Evolutionary conservation across 2,888 invertebrate genomes (phyloP).

Genomic region (Macrostomum cliftonense): DNA sequence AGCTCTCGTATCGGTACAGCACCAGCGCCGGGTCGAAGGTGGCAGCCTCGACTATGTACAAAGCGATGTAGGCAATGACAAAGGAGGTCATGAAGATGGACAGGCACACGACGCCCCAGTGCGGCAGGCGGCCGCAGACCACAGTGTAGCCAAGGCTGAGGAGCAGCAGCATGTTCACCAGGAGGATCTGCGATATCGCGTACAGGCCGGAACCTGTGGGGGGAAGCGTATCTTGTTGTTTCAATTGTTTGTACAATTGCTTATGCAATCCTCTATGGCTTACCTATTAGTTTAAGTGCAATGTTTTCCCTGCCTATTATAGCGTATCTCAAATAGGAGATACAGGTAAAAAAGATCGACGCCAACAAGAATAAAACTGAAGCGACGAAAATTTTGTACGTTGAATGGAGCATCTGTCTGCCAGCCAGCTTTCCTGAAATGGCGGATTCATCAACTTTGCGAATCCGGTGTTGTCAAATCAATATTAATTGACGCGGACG

Average conservation of each 20-base stretch:
- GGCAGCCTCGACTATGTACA: background rate
- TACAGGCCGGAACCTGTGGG: background rate
- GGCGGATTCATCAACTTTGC: too few species aligned
- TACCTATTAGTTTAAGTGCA: slow-evolving; percentile 37
- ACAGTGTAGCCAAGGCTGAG: background rate
- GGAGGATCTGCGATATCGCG: background rate
- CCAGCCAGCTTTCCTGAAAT: slow-evolving; percentile 52
- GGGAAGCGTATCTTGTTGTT: too few species aligned
- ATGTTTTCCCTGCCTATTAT: slow-evolving; percentile 50
- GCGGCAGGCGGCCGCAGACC: background rate
- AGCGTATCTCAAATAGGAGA: slow-evolving; percentile 59
- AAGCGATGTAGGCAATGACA: background rate
- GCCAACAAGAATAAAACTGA: slow-evolving; percentile 51
- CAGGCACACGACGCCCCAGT: background rate
- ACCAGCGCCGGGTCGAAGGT: slow-evolving; percentile 71
- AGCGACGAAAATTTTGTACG: slow-evolving; percentile 62
- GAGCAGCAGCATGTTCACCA: background rate
- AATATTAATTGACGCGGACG: background rate
- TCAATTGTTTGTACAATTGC: too few species aligned
- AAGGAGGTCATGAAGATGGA: background rate
- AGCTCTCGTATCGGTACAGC: slow-evolving; percentile 69
- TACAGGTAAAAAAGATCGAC: slow-evolving; percentile 50
- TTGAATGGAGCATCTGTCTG: slow-evolving; percentile 62
- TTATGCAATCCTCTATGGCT: slow-evolving; percentile 8
- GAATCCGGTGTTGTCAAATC: background rate